Percentiles rank a stretch among this genome's conserved stretches.
Evolutionary conservation across 2,113 vertebrate species (phyloP).

Genomic region (Urocynchramus pylzowi): DNA sequence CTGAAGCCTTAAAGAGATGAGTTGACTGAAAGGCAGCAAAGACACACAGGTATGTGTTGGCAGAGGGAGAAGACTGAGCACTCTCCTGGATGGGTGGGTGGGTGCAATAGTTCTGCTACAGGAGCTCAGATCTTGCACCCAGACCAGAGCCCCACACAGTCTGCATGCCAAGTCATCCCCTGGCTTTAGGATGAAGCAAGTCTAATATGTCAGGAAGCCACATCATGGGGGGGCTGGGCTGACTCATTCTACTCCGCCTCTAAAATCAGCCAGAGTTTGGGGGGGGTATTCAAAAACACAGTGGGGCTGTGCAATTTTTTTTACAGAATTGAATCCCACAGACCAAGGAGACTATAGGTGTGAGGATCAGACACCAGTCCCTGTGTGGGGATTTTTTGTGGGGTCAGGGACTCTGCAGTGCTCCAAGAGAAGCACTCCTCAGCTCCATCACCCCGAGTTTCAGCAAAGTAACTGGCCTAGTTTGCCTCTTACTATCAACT

Average conservation of each 20-base stretch:
- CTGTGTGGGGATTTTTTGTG: no score
- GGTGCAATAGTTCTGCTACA: neutral
- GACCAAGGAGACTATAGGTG: rapidly evolving
- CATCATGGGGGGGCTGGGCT: rapidly evolving
- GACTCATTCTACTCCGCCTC: neutral
- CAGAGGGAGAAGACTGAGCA: rapidly evolving
- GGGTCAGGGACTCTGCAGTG: neutral
- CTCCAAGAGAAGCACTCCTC: neutral
- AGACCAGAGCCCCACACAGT: neutral
- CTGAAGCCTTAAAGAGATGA: neutral
- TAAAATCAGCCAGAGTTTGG: neutral
- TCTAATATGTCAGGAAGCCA: neutral
- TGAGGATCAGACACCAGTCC: neutral
- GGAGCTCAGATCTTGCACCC: neutral
- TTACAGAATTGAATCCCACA: neutral
- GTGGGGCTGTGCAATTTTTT: neutral
- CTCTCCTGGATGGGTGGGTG: neutral
- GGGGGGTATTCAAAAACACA: rapidly evolving
- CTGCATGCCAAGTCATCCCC: neutral
- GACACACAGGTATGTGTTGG: rapidly evolving
- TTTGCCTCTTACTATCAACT: neutral
- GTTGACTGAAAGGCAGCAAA: neutral
- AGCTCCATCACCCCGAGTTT: neutral
- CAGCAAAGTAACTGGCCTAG: neutral
- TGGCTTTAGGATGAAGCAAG: neutral